Base-by-base conservation (phyloP, 2,113 vertebrate genomes). In the Reinhardtius hippoglossoides region DNA sequence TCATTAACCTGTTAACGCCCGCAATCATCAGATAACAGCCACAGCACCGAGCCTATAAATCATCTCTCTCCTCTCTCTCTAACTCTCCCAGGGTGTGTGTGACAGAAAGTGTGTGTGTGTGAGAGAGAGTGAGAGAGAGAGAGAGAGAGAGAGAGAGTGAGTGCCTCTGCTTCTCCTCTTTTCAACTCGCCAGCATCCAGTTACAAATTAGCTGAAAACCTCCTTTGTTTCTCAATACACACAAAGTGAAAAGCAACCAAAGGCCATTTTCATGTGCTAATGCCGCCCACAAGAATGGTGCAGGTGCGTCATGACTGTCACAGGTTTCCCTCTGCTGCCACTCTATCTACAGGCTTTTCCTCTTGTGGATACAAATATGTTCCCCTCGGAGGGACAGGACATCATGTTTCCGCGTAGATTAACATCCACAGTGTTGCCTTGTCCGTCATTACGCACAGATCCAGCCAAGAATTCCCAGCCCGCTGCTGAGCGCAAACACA, bases 1-100 rank as follows among this genome's bases (percentile, higher is more conserved):
- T 84, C 87, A 92, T 92, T 91, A 92, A 86, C 78, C 85, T 84
- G 77, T 89, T 84, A 80, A 92, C 87, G 80, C 90, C 78, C 55
- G 58, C 27, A 31, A 50, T 62, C 67, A 82, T 88, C 86, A 82
- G 91, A 92, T 93, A 93, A 92, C 44, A 63, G 55, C 54, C 57
- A 50, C 31, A 9, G 31, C 31, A 31, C 31, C 7, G 31, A 31
- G 31, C 31, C 31, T 31, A 7, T 31, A 31, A 31, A 6, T 31
- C 31, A 31, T 1, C 27, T 35, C 15, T 35, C 64, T 75, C 56
- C 64, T 75, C 56, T 56, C 27, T 72, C 31, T 42, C 40, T 42
- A 10, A 12, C 40, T 42, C 40, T 42, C 40, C 40, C 40, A 42
- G 40, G 40, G 26, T 37, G 59, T 63, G 61, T 42, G 60, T 63